phyloP scores from a whole-genome alignment of 2,797 vertebrate genomes.

The Linurgus olivaceus region DNA sequence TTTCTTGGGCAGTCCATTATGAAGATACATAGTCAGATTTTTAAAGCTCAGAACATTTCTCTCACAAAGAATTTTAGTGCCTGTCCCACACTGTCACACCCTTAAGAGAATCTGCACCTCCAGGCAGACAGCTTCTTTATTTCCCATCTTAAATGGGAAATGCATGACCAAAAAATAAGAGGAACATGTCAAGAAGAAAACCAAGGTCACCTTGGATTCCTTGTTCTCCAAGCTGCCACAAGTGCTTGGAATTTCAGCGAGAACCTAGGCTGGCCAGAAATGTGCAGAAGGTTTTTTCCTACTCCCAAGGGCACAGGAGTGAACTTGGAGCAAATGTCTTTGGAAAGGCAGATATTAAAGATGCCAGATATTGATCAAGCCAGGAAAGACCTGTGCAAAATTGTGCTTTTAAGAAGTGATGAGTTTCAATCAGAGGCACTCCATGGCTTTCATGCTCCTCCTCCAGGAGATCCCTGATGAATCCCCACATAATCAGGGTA shows the following conservation, averaged over 20 bases:
- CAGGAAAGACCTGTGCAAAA: not conserved
- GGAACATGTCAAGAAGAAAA: not conserved
- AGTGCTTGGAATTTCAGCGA: not conserved
- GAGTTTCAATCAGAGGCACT: not conserved
- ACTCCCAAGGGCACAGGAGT: not conserved
- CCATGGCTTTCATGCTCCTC: not conserved
- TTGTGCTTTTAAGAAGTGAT: fast-evolving
- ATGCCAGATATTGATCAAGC: not conserved
- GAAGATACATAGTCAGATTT: not conserved
- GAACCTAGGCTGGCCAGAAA: not conserved
- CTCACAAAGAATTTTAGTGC: not conserved
- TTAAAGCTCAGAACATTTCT: not conserved
- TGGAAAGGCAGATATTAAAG: not conserved
- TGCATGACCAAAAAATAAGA: not conserved
- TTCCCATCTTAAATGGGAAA: not conserved
- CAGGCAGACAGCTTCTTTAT: not conserved
- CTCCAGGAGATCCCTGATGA: not conserved
- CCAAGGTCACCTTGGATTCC: not conserved
- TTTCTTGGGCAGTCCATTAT: not conserved
- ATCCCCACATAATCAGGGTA: not conserved
- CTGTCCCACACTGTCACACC: not conserved
- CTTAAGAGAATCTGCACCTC: not conserved
- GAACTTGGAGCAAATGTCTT: not conserved
- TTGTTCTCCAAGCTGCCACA: not conserved
- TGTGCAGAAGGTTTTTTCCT: not conserved